Evolutionary conservation across 2,113 vertebrate genomes (phyloP), one percentile per base, ranked within the genome.

Genomic region (Telmatochromis bifrenatus): DNA sequence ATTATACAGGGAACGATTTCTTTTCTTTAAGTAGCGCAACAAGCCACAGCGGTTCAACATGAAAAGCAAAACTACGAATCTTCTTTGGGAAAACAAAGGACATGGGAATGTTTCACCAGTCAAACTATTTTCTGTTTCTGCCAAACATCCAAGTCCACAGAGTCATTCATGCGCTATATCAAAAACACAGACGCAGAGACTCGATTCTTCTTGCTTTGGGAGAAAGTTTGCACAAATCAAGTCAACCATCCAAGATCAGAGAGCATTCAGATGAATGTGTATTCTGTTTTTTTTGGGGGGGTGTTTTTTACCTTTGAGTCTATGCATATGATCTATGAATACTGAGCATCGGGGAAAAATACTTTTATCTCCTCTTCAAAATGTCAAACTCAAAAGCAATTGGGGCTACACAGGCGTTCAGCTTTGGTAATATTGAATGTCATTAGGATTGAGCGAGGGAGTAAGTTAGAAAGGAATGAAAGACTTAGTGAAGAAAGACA

Each of bases 201-300:
- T 45, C 53, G 6, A 42, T 60, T 86, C 56, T 87, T 79, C 83
- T 82, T 89, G 62, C 33, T 90, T 81, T 83, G 83, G 77, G 87
- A 93, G 87, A 93, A 73, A 86, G 83, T 85, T 92, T 86, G 53
- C 79, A 82, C 87, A 85, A 89, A 94, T 92, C 89, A 83, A 82
- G 70, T 65, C 81, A 90, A 39, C 82, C 81, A 73, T 90, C 47
- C 26, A 6, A 91, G 91, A 94, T 93, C 92, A 89, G 84, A 94
- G 84, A 42, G 10, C 4, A 35, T 51, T 84, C 49, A 79, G 81
- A 84, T 33, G 80, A 83, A 84, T 87, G 39, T 77, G 53, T 79
- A 54, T 84, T 87, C 55, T 87, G 85, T 75, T 91, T 79, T 73
- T 21, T 23, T 56, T 91, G 6, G 13, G 14, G 10, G 31, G 21